Base-by-base conservation (phyloP, 2,888 invertebrate genomes). In the Nycteola revayana region DNA sequence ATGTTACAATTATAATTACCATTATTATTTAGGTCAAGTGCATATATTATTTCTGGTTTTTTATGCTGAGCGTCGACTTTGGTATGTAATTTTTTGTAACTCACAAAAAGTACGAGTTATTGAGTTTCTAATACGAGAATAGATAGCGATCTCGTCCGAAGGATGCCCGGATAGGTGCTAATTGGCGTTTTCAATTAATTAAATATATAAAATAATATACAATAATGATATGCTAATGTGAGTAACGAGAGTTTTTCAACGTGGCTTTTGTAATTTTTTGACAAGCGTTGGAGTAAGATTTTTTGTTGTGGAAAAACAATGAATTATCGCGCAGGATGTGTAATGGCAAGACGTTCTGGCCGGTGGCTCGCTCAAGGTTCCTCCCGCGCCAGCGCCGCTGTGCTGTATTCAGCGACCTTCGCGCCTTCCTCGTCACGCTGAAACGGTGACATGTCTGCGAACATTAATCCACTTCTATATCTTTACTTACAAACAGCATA, bases 331-430 rank as follows among this genome's bases (percentile, higher is more conserved):
- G 40, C 36, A 38, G 40, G 42, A 38, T 36, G 38, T 36, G 31
- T 32, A 28, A 31, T 37, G 28, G 39, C 35, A 30, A 45, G 28
- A 38, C 28, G 37, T 43, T 39, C 38, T 49, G 43, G 37, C 32
- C 23, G 51, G 32, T 36, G 41, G 42, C 18, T 29, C 25, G 36
- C 36, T 44, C 60, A 48, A 55, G 55, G 47, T 32, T 47, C 36
- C 32, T 39, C 32, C 47, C 11, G 36, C 32, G 42, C 33, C 41
- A 34, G 30, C 28, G 33, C 10, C 18, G 6, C 18, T 3, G 18
- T n/a, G 21, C 2, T 7, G 21, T 1, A 29, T 20, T 22, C 32
- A n/a, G 29, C 28, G 49, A 42, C 59, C 54, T 56, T 49, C 54
- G 52, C 33, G 21, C 47, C 14, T 3, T 14, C 21, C 21, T 21